Evolutionary conservation across 2,888 invertebrate species (phyloP), one percentile per base, ranked within the genome.

Genomic region (Habroteleia sp.): DNA sequence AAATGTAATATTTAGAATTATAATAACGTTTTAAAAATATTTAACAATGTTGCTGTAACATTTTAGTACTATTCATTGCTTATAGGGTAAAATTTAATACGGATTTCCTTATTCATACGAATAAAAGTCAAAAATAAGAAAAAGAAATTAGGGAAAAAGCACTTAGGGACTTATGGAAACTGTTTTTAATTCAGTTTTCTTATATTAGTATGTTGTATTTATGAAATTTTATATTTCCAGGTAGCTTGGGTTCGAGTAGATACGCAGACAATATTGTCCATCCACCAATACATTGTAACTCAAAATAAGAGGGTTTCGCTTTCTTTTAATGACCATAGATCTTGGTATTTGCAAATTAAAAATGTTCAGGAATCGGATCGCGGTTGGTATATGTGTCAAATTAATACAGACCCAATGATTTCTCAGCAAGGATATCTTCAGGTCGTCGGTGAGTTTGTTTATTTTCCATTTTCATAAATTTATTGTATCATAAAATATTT

Each of bases 181-280:
- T n/a, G n/a, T n/a, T n/a, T n/a, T n/a, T n/a, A n/a, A n/a, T n/a
- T n/a, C n/a, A n/a, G n/a, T n/a, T n/a, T n/a, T n/a, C n/a, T n/a
- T n/a, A n/a, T n/a, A n/a, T n/a, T n/a, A n/a, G n/a, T n/a, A n/a
- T n/a, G n/a, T n/a, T n/a, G n/a, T n/a, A 42, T 29, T 29, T 14
- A 44, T 8, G 8, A 8, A 23, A n/a, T 3, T 37, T 14, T 14
- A 27, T 2, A 0, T 25, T 29, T 82, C 88, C 89, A 96, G 96
- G 95, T 97, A 80, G 97, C 96, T 77, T 97, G 97, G 97, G 96
- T 97, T 7, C 92, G 96, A 29, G 96, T 97, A 39, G 96, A 97
- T 85, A 96, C 96, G 0, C 96, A 97, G 89, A 97, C 97, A 1
- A 96, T 97, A 83, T 91, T 97, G 60, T 96, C 96, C 66, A 97